A percentile compares a stretch with the other conserved stretches of the same genome.
Conservation (phyloP, 2,113 vertebrate genomes). For the Steatornis caripensis region DNA sequence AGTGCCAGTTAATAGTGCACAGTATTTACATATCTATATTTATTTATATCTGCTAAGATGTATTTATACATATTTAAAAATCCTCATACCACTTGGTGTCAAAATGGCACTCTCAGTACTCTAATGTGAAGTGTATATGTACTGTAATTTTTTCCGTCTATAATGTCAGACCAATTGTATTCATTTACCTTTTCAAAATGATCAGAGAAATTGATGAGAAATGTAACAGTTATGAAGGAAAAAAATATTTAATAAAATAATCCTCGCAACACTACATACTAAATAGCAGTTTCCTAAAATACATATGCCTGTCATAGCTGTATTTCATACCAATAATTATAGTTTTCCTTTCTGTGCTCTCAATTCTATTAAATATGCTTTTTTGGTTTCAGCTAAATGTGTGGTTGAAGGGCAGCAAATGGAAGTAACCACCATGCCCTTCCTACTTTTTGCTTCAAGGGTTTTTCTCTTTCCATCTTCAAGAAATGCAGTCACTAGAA, state of each 20-base stretch:
- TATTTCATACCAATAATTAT: background rate
- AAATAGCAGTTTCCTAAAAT: background rate
- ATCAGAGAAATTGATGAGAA: background rate
- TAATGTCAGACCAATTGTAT: background rate
- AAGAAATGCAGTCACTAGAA: background rate
- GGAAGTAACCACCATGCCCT: background rate
- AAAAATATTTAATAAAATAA: background rate
- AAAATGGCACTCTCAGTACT: background rate
- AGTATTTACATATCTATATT: background rate
- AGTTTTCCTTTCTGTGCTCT: background rate
- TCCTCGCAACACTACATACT: background rate
- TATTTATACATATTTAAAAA: background rate
- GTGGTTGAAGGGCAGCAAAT: background rate
- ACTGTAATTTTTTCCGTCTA: background rate
- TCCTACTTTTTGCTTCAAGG: background rate
- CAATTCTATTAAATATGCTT: background rate
- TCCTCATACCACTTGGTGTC: background rate
- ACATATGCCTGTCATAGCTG: background rate
- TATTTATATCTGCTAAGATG: background rate
- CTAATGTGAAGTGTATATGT: background rate
- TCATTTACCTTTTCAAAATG: background rate
- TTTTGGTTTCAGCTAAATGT: background rate
- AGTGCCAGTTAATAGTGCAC: background rate
- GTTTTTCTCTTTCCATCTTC: background rate
- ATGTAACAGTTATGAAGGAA: background rate